Base-by-base conservation (phyloP, 1,140 invertebrate species). In the Ceratosolen fusciceps region DNA sequence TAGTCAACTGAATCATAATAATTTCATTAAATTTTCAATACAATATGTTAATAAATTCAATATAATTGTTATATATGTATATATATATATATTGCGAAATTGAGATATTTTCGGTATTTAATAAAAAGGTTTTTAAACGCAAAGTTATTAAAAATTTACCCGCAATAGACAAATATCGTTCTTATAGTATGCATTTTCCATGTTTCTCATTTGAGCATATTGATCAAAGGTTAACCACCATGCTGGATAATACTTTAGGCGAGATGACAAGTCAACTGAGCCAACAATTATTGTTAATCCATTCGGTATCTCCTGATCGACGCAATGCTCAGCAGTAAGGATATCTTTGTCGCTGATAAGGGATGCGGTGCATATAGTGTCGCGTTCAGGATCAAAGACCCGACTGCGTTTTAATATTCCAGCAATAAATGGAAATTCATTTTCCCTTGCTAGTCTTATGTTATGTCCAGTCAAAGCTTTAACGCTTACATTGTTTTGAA, bases 401-500 rank as follows among this genome's bases (percentile, higher is more conserved):
- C n/a, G n/a, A 60, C 2, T 8, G 2, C 56, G 56, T 9, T 14
- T 60, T 60, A 31, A 12, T 9, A 60, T 60, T 60, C 5, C 24
- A 29, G 12, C 56, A 60, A 31, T 60, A 60, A 60, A 60, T n/a
- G n/a, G 56, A 29, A 60, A 60, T 31, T 60, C 56, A 12, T 60
- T 24, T 29, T 16, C 5, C 26, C 2, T 14, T 29, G 56, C 56
- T 60, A 29, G 5, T 29, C 56, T 60, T 12, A 60, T 3, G 12
- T 60, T 52, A 16, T 52, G 49, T 52, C 49, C 49, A 9, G 21
- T 52, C 19, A 52, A 52, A 16, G 49, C 12, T 19, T 19, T 3
- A 52, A 21, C 12, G 21, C 14, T 52, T 52, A 19, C 49, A 52
- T 16, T 19, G 4, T 52, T 52, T 3, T 52, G 3, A 21, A 4